Percentiles rank a stretch among this genome's conserved stretches.
phyloP scores from a whole-genome alignment of 1,140 invertebrate species.

The Achroia grisella region DNA sequence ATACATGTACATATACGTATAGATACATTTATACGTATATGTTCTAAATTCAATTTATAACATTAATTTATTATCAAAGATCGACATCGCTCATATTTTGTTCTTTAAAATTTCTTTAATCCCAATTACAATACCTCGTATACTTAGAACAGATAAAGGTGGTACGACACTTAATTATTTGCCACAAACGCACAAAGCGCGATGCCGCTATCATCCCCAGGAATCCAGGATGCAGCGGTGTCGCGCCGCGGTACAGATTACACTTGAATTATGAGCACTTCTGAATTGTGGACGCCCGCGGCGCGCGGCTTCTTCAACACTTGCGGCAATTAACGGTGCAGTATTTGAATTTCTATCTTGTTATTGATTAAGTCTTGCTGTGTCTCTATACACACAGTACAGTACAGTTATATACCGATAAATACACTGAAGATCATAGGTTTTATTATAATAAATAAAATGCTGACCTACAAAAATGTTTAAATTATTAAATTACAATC shows the following conservation, averaged over 20 bases:
- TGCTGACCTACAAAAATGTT: too few species aligned
- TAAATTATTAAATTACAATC: too few species aligned
- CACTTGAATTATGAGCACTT: slow-evolving; percentile 2
- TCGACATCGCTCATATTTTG: too few species aligned
- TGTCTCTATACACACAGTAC: background rate
- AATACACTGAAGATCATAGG: too few species aligned
- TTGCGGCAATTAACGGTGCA: background rate
- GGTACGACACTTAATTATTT: slow-evolving; percentile 3
- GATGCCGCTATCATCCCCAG: background rate
- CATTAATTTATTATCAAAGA: too few species aligned
- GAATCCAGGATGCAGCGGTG: background rate
- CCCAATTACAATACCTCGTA: too few species aligned
- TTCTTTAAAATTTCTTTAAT: too few species aligned
- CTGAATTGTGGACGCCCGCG: slow-evolving; percentile 1
- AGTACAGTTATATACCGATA: too few species aligned
- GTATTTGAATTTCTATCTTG: background rate
- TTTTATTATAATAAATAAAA: too few species aligned
- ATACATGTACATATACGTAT: too few species aligned
- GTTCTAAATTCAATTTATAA: too few species aligned
- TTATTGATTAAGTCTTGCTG: background rate
- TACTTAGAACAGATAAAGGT: background rate
- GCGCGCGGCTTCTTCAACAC: background rate
- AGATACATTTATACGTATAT: too few species aligned
- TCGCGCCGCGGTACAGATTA: background rate
- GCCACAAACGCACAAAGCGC: background rate